Conservation (phyloP, 2,797 vertebrate species). For the Calcarius lapponicus region DNA sequence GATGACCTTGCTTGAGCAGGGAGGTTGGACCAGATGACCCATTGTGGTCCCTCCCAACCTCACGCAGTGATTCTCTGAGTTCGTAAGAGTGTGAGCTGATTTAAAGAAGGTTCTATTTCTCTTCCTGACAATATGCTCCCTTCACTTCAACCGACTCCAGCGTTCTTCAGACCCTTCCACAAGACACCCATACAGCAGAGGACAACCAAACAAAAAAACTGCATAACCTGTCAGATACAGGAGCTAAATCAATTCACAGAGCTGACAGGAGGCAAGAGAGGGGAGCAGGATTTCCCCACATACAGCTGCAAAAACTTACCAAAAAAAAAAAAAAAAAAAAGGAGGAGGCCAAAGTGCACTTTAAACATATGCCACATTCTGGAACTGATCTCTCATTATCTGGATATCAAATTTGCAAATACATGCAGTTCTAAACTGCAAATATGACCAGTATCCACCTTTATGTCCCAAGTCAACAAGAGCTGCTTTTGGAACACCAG, state of each 20-base stretch:
- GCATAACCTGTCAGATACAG: neutral
- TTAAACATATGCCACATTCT: neutral
- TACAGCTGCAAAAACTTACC: neutral
- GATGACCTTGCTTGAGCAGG: neutral
- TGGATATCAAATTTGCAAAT: neutral
- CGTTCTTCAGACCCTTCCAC: neutral
- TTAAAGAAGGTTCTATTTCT: neutral
- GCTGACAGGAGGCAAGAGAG: neutral
- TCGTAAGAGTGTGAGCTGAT: neutral
- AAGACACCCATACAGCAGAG: neutral
- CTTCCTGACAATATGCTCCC: neutral
- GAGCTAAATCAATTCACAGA: neutral
- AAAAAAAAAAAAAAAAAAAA: neutral
- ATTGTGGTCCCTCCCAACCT: accelerated
- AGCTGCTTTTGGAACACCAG: neutral
- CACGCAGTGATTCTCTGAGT: neutral
- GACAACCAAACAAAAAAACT: neutral
- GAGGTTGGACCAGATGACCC: neutral
- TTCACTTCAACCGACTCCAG: neutral
- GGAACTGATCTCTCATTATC: neutral
- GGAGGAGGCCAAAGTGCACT: neutral
- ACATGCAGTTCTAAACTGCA: neutral
- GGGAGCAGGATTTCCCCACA: neutral
- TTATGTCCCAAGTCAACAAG: neutral
- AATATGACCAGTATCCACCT: neutral